phyloP scores from a whole-genome alignment of 2,113 vertebrate species.

The Chaetodon auriga region DNA sequence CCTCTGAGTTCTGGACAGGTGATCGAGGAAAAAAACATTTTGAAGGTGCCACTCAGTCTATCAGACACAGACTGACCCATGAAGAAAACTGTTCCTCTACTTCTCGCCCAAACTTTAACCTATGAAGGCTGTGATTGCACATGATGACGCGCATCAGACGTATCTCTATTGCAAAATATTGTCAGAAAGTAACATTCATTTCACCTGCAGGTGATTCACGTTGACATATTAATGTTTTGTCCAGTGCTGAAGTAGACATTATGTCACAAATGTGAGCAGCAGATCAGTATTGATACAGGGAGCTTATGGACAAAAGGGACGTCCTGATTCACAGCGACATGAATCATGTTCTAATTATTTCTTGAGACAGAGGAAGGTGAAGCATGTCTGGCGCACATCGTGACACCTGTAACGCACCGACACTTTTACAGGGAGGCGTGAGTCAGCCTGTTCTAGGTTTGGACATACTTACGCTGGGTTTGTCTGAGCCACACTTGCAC shows the following conservation, averaged over 20 bases:
- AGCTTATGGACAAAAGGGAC: not conserved
- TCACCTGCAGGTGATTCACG: not conserved
- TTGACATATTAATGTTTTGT: not conserved
- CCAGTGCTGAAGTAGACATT: not conserved
- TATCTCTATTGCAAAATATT: not conserved
- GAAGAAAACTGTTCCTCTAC: not conserved
- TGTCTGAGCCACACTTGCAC: slow-evolving; percentile 33
- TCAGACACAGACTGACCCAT: not conserved
- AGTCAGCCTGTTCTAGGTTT: slow-evolving; percentile 50
- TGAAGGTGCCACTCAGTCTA: not conserved
- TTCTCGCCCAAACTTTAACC: not conserved
- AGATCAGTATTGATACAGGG: not conserved
- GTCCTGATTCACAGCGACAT: not conserved
- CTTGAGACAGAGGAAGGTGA: slow-evolving; percentile 32
- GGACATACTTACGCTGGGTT: not conserved
- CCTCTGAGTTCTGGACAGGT: not conserved
- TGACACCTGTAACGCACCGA: slow-evolving; percentile 55
- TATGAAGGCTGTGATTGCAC: not conserved
- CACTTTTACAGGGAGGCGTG: slow-evolving; percentile 20
- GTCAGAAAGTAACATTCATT: not conserved
- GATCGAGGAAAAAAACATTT: not conserved
- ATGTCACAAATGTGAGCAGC: not conserved
- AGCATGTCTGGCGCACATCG: slow-evolving; percentile 7
- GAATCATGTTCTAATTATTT: slow-evolving; percentile 47
- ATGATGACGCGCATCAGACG: not conserved